A percentile compares a stretch with the other conserved stretches of the same genome.
Evolutionary conservation across 2,888 invertebrate species (phyloP).

Genomic region (Euplexia lucipara): DNA sequence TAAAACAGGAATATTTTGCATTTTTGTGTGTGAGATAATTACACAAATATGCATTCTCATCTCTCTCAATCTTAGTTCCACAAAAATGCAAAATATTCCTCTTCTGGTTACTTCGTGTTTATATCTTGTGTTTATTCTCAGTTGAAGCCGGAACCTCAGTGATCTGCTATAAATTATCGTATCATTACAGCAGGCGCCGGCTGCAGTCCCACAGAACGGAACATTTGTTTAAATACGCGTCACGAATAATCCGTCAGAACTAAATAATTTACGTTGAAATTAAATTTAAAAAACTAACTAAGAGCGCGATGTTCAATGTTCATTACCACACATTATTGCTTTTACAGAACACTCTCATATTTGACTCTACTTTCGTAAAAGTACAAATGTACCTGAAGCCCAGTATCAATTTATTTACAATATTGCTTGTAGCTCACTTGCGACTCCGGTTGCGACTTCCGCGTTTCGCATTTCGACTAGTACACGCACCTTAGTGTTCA

Average conservation of each 20-base stretch:
- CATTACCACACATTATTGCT: slow-evolving; percentile 39
- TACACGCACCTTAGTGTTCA: neutral
- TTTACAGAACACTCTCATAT: slow-evolving; percentile 60
- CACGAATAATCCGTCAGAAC: slow-evolving; percentile 54
- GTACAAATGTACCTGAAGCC: slow-evolving; percentile 7
- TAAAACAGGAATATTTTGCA: too few relatives aligned
- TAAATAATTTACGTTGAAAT: slow-evolving; percentile 64
- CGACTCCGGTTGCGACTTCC: neutral
- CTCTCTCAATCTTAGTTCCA: too few relatives aligned
- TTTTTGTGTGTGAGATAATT: slow-evolving; percentile 29
- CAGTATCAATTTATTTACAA: slow-evolving; percentile 10
- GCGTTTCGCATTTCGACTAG: slow-evolving; percentile 5
- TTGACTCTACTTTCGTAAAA: slow-evolving; percentile 26
- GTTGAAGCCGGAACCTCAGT: slow-evolving; percentile 39
- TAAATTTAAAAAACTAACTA: slow-evolving; percentile 54
- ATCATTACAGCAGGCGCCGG: slow-evolving; percentile 54
- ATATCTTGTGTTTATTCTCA: slow-evolving; percentile 28
- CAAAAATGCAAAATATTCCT: neutral
- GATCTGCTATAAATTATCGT: slow-evolving; percentile 55
- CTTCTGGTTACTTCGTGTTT: neutral
- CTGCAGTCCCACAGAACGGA: slow-evolving; percentile 54
- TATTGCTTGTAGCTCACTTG: slow-evolving; percentile 9
- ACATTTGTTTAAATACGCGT: slow-evolving; percentile 58
- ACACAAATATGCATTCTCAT: slow-evolving; percentile 8
- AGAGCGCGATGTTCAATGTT: slow-evolving; percentile 51